A percentile compares a stretch with the other conserved stretches of the same genome.
Conservation (phyloP, 2,888 invertebrate species). For the Apodemia hepburni region DNA sequence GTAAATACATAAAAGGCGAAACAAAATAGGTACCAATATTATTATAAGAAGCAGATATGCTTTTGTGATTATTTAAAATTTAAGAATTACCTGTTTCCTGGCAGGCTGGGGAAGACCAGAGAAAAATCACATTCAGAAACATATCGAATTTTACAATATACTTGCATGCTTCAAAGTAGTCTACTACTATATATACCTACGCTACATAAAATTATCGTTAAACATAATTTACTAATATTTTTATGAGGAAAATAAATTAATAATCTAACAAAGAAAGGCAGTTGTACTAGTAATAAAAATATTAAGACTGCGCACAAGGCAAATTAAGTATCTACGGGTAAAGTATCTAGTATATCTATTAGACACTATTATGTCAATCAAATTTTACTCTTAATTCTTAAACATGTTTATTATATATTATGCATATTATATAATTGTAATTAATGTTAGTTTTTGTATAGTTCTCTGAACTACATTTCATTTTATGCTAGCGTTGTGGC, state of each 20-base stretch:
- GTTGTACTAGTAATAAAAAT: conserved; percentile 60
- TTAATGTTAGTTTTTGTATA: neutral
- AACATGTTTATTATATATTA: neutral
- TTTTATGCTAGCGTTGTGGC: neutral
- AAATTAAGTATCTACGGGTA: conserved; percentile 43
- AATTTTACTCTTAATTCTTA: conserved; percentile 18
- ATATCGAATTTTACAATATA: conserved; percentile 66
- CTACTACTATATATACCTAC: conserved; percentile 20
- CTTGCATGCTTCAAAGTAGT: conserved; percentile 54
- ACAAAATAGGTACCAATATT: neutral
- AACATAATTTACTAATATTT: conserved; percentile 26
- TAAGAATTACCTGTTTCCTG: conserved; percentile 75
- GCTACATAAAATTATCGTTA: conserved; percentile 4
- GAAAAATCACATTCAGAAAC: conserved; percentile 79
- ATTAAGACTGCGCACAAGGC: conserved; percentile 76
- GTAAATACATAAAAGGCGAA: conserved; percentile 8
- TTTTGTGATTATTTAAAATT: neutral
- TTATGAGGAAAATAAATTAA: conserved; percentile 48
- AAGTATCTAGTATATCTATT: conserved; percentile 22
- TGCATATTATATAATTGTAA: too few species aligned
- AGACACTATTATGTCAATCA: neutral
- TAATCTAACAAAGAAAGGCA: conserved; percentile 68
- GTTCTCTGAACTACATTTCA: neutral
- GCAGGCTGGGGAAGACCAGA: conserved; percentile 80
- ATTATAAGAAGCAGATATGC: neutral